phyloP scores from a whole-genome alignment of 2,888 invertebrate genomes.

The Leucoptera coffeella region DNA sequence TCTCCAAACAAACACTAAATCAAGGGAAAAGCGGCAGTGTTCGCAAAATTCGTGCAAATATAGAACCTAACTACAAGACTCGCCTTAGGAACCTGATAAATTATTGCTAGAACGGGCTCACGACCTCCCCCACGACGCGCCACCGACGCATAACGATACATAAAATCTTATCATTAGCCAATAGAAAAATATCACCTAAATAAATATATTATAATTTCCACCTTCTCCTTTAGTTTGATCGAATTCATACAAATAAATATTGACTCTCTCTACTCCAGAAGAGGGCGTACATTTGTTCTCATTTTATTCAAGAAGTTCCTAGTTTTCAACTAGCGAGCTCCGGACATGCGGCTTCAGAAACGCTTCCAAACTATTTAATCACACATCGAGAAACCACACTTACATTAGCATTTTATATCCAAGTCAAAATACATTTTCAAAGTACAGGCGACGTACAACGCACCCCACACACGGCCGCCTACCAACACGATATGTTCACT shows the following conservation, averaged over 20 bases:
- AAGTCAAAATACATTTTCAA: no score
- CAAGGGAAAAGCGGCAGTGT: slow-evolving; percentile 48
- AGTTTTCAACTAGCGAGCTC: no score
- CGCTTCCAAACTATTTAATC: no score
- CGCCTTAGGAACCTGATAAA: slow-evolving; percentile 53
- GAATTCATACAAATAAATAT: slow-evolving; percentile 15
- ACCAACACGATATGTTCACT: no score
- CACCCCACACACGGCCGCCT: no score
- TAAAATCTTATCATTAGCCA: slow-evolving; percentile 49
- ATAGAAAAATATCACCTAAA: slow-evolving; percentile 55
- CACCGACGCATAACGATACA: slow-evolving; percentile 34
- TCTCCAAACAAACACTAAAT: slow-evolving; percentile 20
- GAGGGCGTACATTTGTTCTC: no score
- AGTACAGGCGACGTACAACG: no score
- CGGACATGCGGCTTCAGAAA: no score
- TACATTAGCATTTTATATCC: no score
- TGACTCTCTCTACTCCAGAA: slow-evolving; percentile 7
- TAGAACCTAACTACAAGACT: slow-evolving; percentile 50
- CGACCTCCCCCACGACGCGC: slow-evolving; percentile 21
- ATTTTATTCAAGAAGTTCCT: no score
- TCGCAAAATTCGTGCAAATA: slow-evolving; percentile 48
- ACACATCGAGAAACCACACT: no score
- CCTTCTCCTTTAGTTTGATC: no score
- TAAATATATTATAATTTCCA: slow-evolving; percentile 26
- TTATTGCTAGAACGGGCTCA: slow-evolving; percentile 41